Percentiles rank a stretch among this genome's conserved stretches.
These are phyloP conservation scores for Bombus turneri DNA, from an alignment of 1,140 invertebrate species.

Conservation along the genomic window DNA sequence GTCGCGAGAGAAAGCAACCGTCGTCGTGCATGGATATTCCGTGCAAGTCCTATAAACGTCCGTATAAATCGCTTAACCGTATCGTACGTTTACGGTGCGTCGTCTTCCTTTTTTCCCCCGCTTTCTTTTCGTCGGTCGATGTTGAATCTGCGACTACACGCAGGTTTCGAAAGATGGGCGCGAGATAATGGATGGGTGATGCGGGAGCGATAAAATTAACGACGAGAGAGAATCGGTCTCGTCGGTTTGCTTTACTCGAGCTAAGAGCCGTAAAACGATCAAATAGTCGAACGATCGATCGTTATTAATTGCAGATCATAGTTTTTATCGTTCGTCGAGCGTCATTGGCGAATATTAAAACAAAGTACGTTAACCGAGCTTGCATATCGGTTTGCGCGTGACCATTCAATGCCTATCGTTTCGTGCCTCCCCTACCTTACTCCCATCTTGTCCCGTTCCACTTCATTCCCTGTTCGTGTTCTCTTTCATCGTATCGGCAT, in stretches of 20 bases:
- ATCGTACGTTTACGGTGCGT: neutral
- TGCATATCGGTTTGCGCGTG: conserved; percentile 39
- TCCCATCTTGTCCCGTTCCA: neutral
- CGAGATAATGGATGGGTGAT: neutral
- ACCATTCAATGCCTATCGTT: neutral
- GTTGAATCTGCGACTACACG: neutral
- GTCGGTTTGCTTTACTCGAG: neutral
- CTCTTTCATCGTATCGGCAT: neutral
- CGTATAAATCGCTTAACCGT: neutral
- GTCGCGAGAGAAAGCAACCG: neutral
- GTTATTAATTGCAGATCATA: conserved; percentile 45
- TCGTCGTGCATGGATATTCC: neutral
- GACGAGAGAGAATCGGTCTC: neutral
- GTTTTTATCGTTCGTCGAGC: conserved; percentile 40
- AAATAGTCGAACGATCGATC: neutral
- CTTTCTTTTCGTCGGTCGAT: neutral
- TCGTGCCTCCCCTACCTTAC: neutral
- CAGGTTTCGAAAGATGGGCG: neutral
- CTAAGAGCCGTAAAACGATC: neutral
- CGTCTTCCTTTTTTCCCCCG: neutral
- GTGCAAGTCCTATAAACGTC: neutral
- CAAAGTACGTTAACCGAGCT: conserved; percentile 22
- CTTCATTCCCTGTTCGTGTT: neutral
- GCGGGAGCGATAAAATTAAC: neutral
- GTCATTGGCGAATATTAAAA: conserved; percentile 54